A percentile compares a stretch with the other conserved stretches of the same genome.
phyloP scores from a whole-genome alignment of 2,113 vertebrate species.

The Panthera uncia region DNA sequence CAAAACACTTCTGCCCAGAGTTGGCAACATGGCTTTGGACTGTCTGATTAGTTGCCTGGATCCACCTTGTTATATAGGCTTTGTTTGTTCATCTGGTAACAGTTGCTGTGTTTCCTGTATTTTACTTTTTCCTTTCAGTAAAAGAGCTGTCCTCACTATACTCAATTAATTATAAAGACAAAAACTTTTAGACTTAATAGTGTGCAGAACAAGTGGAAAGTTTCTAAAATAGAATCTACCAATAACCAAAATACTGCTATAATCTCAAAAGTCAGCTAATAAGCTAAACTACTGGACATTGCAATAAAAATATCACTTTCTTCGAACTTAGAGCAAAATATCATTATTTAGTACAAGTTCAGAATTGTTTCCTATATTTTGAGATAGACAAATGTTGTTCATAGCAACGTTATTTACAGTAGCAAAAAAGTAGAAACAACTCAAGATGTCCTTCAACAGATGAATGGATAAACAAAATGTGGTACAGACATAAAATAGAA shows the following conservation, averaged over 20 bases:
- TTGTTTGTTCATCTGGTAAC: neutral
- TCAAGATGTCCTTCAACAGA: neutral
- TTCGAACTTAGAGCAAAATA: conserved; percentile 1
- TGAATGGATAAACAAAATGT: neutral
- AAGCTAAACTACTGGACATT: neutral
- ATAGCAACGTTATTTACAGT: neutral
- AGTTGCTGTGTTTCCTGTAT: neutral
- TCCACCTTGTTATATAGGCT: neutral
- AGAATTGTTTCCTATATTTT: neutral
- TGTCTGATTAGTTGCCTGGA: neutral
- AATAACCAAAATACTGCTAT: conserved; percentile 3
- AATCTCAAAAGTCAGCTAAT: neutral
- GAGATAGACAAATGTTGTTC: neutral
- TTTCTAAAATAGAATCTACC: neutral
- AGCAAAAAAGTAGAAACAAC: neutral
- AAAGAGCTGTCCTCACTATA: neutral
- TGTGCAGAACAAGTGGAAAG: neutral
- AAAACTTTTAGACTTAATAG: conserved; percentile 7
- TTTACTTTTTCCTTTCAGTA: neutral
- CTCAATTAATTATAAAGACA: neutral
- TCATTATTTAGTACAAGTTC: neutral
- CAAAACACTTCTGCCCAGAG: neutral
- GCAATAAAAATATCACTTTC: neutral
- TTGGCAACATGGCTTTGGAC: neutral
- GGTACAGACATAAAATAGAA: neutral